Evolutionary conservation across 2,888 invertebrate genomes (phyloP).

Genomic region (Gymnocheta viridis): DNA sequence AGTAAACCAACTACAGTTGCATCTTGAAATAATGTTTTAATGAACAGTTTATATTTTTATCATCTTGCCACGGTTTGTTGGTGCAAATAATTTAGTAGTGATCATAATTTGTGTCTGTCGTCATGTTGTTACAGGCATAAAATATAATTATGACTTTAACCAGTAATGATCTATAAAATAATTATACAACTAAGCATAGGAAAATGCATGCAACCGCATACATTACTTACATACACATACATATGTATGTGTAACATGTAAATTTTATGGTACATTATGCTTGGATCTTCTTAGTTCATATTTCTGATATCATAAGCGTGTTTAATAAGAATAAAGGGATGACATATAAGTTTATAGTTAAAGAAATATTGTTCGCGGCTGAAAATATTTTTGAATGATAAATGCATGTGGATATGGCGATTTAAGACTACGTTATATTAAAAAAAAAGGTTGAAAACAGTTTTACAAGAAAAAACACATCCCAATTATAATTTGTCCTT

Average conservation of each 20-base stretch:
- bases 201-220: too few species aligned
- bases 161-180: constrained; percentile 58
- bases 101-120: constrained; percentile 62
- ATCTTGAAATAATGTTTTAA: not conserved
- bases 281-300: too few species aligned
- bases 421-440: too few species aligned
- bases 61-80: constrained; percentile 25
- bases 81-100: constrained; percentile 66
- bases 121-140: constrained; percentile 54
- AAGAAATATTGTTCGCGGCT: not conserved
- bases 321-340: constrained; percentile 6
- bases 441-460: too few species aligned
- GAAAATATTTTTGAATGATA: not conserved
- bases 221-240: not conserved
- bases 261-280: too few species aligned
- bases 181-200: not conserved
- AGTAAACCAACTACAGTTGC: not conserved
- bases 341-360: not conserved
- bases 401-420: too few species aligned
- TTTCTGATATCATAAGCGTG: constrained; percentile 4
- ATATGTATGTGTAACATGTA: not conserved
- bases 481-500: too few species aligned
- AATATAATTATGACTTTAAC: constrained; percentile 60
- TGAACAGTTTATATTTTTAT: not conserved
- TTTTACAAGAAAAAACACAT: too few species aligned